Percentiles rank a stretch among this genome's conserved stretches.
Conservation (phyloP, 2,797 vertebrate species). For the Sebastes flavidus region DNA sequence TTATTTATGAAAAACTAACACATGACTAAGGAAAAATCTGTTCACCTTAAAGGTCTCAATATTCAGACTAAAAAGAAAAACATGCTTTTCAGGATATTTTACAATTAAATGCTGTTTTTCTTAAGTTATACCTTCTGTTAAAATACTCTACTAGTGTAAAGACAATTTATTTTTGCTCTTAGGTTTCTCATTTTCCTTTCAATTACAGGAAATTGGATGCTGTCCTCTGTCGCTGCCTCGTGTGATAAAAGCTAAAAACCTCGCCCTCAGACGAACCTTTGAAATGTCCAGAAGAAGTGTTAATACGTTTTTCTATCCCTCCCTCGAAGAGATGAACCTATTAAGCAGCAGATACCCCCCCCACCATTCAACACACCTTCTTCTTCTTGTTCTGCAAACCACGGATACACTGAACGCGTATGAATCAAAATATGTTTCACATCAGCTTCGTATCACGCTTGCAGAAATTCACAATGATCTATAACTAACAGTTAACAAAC, state of each 20-base stretch:
- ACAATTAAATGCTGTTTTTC: too few species aligned
- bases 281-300: neutral
- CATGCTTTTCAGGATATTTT: neutral
- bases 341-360: neutral
- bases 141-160: too few species aligned
- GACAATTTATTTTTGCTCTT: neutral
- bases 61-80: neutral
- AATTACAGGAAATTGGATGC: neutral
- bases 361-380: neutral
- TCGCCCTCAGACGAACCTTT: neutral
- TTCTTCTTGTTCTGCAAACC: neutral
- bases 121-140: too few species aligned
- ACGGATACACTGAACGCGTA: neutral
- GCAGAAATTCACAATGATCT: neutral
- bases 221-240: neutral
- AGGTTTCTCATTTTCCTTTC: neutral
- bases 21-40: neutral
- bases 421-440: too few species aligned
- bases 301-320: neutral
- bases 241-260: neutral
- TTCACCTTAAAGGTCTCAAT: neutral
- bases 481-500: too few species aligned
- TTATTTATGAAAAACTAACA: slow-evolving; percentile 7
- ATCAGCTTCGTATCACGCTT: neutral
- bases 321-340: neutral